Evolutionary conservation across 2,797 vertebrate species (phyloP).

Genomic region (Pangasius mekongensis): DNA sequence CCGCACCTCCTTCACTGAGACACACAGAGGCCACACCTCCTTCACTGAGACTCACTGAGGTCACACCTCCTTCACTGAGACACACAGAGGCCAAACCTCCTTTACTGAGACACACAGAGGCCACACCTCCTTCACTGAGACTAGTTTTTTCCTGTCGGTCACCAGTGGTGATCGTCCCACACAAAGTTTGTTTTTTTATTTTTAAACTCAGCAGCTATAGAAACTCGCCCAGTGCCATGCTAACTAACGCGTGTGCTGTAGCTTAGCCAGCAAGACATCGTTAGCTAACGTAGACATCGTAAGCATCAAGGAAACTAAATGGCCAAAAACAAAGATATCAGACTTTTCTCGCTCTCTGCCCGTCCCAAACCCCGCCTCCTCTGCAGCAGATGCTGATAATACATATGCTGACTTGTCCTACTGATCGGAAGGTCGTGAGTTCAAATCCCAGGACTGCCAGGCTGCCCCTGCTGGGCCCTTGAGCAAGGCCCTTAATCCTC

Average conservation of each 20-base stretch:
- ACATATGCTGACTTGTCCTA: background rate
- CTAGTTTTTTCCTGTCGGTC: no score
- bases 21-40: background rate
- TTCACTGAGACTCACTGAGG: background rate
- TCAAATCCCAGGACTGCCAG: no score
- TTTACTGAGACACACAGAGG: background rate
- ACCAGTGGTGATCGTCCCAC: no score
- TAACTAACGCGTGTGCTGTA: background rate
- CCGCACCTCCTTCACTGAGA: background rate
- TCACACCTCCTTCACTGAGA: background rate
- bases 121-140: background rate
- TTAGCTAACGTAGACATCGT: background rate
- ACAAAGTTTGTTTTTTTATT: background rate
- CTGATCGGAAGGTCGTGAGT: no score
- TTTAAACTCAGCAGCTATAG: background rate
- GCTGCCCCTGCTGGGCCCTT: no score
- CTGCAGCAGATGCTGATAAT: background rate
- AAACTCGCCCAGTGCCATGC: background rate
- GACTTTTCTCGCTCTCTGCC: background rate
- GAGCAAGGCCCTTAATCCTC: no score
- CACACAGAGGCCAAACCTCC: background rate
- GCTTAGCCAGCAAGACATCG: background rate
- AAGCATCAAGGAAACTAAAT: background rate
- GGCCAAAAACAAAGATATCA: background rate
- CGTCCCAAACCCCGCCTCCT: background rate